These are phyloP conservation scores for Apis dorsata DNA, from an alignment of 1,140 invertebrate species.

Conservation along the genomic window DNA sequence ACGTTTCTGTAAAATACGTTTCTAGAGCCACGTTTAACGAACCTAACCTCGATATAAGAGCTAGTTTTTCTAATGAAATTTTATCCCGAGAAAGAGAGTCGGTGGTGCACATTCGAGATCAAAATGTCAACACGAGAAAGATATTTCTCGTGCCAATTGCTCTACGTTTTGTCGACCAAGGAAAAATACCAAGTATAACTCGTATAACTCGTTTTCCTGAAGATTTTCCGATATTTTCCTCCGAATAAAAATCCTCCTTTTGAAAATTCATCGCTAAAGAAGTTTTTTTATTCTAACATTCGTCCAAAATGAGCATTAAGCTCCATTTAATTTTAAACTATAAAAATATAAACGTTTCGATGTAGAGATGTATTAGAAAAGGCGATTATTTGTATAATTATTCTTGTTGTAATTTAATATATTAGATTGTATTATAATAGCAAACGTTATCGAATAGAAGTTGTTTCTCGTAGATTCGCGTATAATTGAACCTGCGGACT, in stretches of 20 bases:
- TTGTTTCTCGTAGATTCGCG: slow-evolving; percentile 9
- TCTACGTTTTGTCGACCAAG: slow-evolving; percentile 5
- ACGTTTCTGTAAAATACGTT: background rate
- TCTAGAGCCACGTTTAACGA: slow-evolving; percentile 17
- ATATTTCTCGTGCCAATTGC: slow-evolving; percentile 16
- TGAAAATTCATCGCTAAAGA: no score
- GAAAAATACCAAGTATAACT: background rate
- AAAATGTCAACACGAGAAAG: slow-evolving; percentile 30
- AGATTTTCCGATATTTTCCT: background rate
- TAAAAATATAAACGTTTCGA: no score
- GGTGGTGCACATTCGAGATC: slow-evolving; percentile 17
- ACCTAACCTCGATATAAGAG: slow-evolving; percentile 3
- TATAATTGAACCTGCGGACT: slow-evolving; percentile 31
- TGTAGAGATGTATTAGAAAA: no score
- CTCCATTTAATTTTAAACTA: background rate
- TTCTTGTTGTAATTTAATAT: background rate
- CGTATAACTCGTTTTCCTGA: background rate
- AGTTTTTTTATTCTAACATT: no score
- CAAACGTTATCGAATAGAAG: background rate
- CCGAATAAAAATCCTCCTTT: background rate
- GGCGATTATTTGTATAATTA: background rate
- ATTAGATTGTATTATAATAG: background rate
- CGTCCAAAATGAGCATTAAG: background rate
- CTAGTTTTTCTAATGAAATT: slow-evolving; percentile 34
- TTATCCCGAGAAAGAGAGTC: slow-evolving; percentile 30